These are phyloP conservation scores for Dinoponera quadriceps DNA, from an alignment of 1,140 invertebrate species.

Conservation along the genomic window DNA sequence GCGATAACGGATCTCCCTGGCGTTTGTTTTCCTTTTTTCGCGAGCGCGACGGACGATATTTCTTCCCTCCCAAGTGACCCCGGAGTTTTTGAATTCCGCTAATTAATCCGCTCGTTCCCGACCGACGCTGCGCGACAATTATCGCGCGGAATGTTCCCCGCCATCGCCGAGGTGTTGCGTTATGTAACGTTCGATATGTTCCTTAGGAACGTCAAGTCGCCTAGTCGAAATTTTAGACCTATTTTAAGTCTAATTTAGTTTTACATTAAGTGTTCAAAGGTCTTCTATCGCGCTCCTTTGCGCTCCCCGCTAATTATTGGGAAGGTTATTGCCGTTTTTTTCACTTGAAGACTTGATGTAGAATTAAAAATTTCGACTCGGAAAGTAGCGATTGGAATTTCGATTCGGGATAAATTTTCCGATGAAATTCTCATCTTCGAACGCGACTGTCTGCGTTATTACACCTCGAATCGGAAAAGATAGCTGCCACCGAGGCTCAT, in stretches of 20 bases:
- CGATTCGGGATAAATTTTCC: too few species aligned
- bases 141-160: background rate
- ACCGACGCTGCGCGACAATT: background rate
- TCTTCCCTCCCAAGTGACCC: background rate
- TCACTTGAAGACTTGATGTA: too few species aligned
- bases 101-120: slow-evolving; percentile 11
- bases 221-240: too few species aligned
- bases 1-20: background rate
- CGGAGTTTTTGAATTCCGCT: background rate
- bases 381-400: too few species aligned
- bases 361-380: too few species aligned
- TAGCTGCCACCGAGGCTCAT: slow-evolving; percentile 34
- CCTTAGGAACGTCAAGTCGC: background rate
- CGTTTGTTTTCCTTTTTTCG: background rate
- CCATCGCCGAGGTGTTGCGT: background rate
- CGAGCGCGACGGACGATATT: background rate
- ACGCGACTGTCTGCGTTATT: slow-evolving; percentile 9
- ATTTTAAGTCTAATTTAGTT: too few species aligned
- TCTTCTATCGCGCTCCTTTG: too few species aligned
- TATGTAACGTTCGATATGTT: background rate
- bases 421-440: too few species aligned
- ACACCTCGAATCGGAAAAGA: background rate
- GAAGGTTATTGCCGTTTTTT: too few species aligned
- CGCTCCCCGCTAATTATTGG: too few species aligned
- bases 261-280: too few species aligned